phyloP scores from a whole-genome alignment of 2,888 invertebrate species.

The Drosophila peninsularis region DNA sequence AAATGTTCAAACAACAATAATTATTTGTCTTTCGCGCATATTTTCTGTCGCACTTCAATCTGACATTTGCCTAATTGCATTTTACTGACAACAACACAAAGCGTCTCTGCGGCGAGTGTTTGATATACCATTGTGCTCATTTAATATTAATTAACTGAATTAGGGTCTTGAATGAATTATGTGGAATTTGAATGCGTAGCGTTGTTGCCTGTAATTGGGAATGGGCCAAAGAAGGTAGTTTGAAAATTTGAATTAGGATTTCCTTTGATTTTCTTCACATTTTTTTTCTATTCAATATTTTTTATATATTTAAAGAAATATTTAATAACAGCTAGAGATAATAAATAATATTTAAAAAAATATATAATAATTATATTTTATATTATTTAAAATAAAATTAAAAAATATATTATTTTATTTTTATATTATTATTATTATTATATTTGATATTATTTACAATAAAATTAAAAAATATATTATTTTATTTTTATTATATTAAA shows the following conservation, averaged over 20 bases:
- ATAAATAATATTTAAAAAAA: too few species aligned
- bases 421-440: background rate
- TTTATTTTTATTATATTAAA: too few species aligned
- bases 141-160: constrained; percentile 6
- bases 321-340: too few species aligned
- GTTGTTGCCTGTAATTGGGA: background rate
- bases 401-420: background rate
- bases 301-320: too few species aligned
- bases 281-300: background rate
- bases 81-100: constrained; percentile 9
- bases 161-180: constrained; percentile 10
- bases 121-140: constrained; percentile 7
- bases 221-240: too few species aligned
- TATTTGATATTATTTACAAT: too few species aligned
- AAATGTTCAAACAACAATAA: background rate
- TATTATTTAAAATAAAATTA: background rate
- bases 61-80: constrained; percentile 21
- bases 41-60: constrained; percentile 2
- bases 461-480: too few species aligned
- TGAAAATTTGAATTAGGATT: background rate
- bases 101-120: background rate
- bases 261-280: background rate
- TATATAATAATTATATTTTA: too few species aligned
- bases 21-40: background rate
- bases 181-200: background rate